These are phyloP conservation scores for Actinemys pallida DNA, from an alignment of 2,113 vertebrate species.

Conservation along the genomic window DNA sequence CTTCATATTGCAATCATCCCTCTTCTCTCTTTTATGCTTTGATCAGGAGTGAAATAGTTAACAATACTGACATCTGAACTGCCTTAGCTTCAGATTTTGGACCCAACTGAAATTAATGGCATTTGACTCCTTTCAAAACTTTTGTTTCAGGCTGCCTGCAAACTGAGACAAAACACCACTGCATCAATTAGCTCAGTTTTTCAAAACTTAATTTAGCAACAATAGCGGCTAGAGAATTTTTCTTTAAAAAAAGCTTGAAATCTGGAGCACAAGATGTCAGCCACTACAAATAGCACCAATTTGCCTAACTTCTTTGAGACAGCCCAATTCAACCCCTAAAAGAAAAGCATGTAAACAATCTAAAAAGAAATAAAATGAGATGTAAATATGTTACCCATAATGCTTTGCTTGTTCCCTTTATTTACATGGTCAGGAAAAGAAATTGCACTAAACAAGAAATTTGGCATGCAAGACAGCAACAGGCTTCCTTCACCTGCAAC, in stretches of 20 bases:
- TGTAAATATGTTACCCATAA: not conserved
- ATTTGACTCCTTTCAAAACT: not conserved
- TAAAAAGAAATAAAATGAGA: not conserved
- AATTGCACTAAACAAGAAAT: not conserved
- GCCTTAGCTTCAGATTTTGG: not conserved
- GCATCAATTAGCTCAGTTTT: not conserved
- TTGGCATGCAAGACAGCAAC: not conserved
- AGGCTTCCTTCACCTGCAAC: not conserved
- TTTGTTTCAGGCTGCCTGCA: not conserved
- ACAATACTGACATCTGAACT: not conserved
- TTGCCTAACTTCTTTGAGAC: not conserved
- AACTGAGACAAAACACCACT: not conserved
- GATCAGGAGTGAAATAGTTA: not conserved
- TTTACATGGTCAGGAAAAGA: not conserved
- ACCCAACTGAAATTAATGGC: not conserved
- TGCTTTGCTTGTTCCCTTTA: not conserved
- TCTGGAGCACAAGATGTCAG: not conserved
- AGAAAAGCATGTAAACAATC: not conserved
- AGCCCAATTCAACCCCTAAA: not conserved
- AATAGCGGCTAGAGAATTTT: not conserved
- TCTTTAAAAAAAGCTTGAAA: not conserved
- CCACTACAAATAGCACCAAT: not conserved
- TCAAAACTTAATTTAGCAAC: not conserved
- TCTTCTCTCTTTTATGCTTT: not conserved
- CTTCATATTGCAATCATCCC: not conserved